Evolutionary conservation across 2,797 vertebrate genomes (phyloP).

Genomic region (Orestias chungarensis): DNA sequence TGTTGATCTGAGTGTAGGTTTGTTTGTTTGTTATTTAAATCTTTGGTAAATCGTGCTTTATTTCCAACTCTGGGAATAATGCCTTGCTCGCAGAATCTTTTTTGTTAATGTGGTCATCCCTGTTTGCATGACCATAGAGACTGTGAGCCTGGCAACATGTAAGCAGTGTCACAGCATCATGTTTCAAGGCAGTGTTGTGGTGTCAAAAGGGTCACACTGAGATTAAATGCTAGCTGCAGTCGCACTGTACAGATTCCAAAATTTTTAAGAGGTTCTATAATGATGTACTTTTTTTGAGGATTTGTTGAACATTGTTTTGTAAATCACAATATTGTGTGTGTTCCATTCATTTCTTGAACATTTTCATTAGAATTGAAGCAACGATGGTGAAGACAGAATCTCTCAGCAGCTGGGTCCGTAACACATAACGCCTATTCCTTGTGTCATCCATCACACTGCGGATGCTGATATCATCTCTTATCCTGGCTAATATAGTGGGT

Average conservation of each 20-base stretch:
- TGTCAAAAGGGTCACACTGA: slow-evolving; percentile 69
- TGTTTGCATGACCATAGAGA: slow-evolving; percentile 62
- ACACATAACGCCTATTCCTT: slow-evolving; percentile 50
- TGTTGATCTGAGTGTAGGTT: slow-evolving; percentile 30
- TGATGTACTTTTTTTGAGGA: neutral
- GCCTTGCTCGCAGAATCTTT: slow-evolving; percentile 51
- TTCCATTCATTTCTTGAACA: slow-evolving; percentile 12
- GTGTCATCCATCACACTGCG: slow-evolving; percentile 56
- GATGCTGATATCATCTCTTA: slow-evolving; percentile 69
- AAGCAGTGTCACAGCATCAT: slow-evolving; percentile 54
- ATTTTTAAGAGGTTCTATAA: neutral
- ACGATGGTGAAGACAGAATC: slow-evolving; percentile 33
- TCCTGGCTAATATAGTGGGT: slow-evolving; percentile 45
- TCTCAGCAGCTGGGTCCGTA: slow-evolving; percentile 31
- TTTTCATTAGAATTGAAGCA: slow-evolving; percentile 41
- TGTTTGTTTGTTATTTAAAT: slow-evolving; percentile 61
- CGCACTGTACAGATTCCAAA: slow-evolving; percentile 18
- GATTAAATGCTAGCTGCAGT: slow-evolving; percentile 58
- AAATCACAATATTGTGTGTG: too few species aligned
- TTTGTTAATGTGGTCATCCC: slow-evolving; percentile 61
- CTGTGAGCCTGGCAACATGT: slow-evolving; percentile 70
- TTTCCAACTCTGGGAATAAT: slow-evolving; percentile 63
- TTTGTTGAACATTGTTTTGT: neutral
- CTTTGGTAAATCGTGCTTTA: slow-evolving; percentile 60
- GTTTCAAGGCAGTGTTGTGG: slow-evolving; percentile 69